A percentile compares a stretch with the other conserved stretches of the same genome.
These are phyloP conservation scores for Chrysomela aeneicollis DNA, from an alignment of 2,888 invertebrate genomes.

Conservation along the genomic window DNA sequence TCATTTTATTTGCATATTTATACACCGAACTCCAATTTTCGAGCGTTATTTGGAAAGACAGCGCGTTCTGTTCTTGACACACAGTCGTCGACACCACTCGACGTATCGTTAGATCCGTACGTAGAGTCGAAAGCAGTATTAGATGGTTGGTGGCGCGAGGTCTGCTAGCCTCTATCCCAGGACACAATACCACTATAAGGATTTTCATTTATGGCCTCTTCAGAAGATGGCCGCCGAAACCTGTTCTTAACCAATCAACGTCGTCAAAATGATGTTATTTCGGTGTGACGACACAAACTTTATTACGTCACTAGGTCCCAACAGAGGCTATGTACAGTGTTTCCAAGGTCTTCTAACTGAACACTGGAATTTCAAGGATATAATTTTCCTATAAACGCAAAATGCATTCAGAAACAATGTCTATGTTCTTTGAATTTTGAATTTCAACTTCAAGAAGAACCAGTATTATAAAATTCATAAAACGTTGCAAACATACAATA, in stretches of 20 bases:
- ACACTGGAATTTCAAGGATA: constrained; percentile 49
- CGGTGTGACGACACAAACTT: constrained; percentile 60
- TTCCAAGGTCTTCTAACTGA: constrained; percentile 60
- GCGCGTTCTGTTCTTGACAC: constrained; percentile 50
- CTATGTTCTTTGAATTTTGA: background rate
- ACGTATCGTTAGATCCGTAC: constrained; percentile 53
- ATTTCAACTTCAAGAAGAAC: constrained; percentile 1
- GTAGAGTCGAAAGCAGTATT: constrained; percentile 65
- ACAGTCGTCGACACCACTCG: constrained; percentile 46
- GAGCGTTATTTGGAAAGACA: constrained; percentile 47
- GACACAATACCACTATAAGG: constrained; percentile 48
- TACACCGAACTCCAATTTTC: constrained; percentile 34
- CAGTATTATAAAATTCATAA: constrained; percentile 30
- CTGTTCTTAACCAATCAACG: constrained; percentile 58
- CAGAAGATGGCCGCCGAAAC: constrained; percentile 71
- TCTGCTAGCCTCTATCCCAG: constrained; percentile 68
- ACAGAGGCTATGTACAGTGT: constrained; percentile 58
- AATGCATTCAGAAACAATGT: constrained; percentile 2
- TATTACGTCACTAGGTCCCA: constrained; percentile 59
- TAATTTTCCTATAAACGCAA: constrained; percentile 24
- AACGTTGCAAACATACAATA: constrained; percentile 38
- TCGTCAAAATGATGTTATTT: constrained; percentile 50
- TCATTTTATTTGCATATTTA: constrained; percentile 32
- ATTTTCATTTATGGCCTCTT: constrained; percentile 66
- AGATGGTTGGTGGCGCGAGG: constrained; percentile 63